A percentile compares a stretch with the other conserved stretches of the same genome.
Conservation (phyloP, 2,888 invertebrate genomes). For the Drosophila basisetae region DNA sequence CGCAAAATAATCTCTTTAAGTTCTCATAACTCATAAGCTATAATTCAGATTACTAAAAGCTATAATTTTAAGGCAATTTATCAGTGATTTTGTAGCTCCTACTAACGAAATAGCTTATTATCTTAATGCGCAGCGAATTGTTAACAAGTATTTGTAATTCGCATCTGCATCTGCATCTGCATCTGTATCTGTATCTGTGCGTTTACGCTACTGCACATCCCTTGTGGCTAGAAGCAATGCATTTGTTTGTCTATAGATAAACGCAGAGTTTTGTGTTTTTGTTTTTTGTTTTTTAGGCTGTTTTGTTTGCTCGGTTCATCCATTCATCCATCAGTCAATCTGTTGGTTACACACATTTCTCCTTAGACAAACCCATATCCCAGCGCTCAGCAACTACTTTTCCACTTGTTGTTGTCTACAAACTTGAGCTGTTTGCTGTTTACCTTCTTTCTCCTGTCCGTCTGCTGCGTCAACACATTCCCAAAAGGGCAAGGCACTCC, state of each 20-base stretch:
- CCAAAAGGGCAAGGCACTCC: slow-evolving; percentile 77
- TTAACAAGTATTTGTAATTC: slow-evolving; percentile 22
- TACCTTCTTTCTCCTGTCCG: slow-evolving; percentile 56
- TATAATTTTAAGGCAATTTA: neutral
- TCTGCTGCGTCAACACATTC: slow-evolving; percentile 64
- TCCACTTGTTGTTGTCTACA: slow-evolving; percentile 69
- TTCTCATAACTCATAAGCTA: neutral
- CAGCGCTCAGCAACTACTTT: slow-evolving; percentile 53
- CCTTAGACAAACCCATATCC: slow-evolving; percentile 51
- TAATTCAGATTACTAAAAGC: neutral
- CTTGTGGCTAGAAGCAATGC: slow-evolving; percentile 16
- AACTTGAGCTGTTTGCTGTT: slow-evolving; percentile 67
- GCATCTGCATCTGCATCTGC: slow-evolving; percentile 9
- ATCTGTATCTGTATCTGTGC: slow-evolving; percentile 12
- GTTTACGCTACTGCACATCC: slow-evolving; percentile 46
- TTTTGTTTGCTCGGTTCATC: slow-evolving; percentile 55
- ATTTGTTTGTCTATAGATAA: slow-evolving; percentile 54
- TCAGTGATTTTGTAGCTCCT: neutral
- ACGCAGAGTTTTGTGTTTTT: slow-evolving; percentile 29
- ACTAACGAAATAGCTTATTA: neutral
- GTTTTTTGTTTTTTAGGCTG: slow-evolving; percentile 11
- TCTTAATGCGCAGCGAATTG: slow-evolving; percentile 3
- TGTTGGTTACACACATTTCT: slow-evolving; percentile 71
- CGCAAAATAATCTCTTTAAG: neutral
- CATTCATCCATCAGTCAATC: slow-evolving; percentile 69